Base-by-base conservation (phyloP, 2,888 invertebrate genomes). In the Epiblema foenella region DNA sequence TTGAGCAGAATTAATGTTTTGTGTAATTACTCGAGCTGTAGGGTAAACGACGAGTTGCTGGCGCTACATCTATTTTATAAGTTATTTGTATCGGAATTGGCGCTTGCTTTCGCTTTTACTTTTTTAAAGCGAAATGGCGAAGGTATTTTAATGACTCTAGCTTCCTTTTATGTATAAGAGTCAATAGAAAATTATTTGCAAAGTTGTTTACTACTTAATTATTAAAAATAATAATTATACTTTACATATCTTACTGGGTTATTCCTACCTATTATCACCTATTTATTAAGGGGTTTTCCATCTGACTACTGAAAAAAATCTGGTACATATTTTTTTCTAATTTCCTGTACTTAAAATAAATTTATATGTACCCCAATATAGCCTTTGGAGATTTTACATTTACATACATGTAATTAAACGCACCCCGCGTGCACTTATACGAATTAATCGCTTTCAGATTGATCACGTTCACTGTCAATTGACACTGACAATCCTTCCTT, bases 1-100 rank as follows among this genome's bases (percentile, higher is more conserved):
- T 85, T 84, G 81, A 86, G 81, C 81, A 83, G 82, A 87, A 85
- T 88, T 85, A 86, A 89, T 89, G 89, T 88, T 89, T 87, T 85
- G 85, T 87, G 84, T 89, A 89, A 89, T 90, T 89, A 87, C 84
- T 83, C 82, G 80, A 79, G 79, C 81, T 82, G 80, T 83, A 82
- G 78, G 75, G 76, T 75, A 77, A 54, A 68, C 60, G 58, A 59
- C 58, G 39, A 59, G 46, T 66, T 52, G 39, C 52, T 20, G 15
- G n/a, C 46, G 20, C 49, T 49, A 17, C 37, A 46, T 33, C 52
- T 67, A 51, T 51, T 59, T 12, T 37, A 12, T 20, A 46, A 58
- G 49, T 67, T 67, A 59, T 52, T 67, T 17, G 51, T 57, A 64
- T 64, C 3, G 37, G 52, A 64, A 64, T 46, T 46, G 20, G 46